A percentile compares a stretch with the other conserved stretches of the same genome.
These are phyloP conservation scores for Poicephalus gulielmi DNA, from an alignment of 2,113 vertebrate genomes.

Conservation along the genomic window DNA sequence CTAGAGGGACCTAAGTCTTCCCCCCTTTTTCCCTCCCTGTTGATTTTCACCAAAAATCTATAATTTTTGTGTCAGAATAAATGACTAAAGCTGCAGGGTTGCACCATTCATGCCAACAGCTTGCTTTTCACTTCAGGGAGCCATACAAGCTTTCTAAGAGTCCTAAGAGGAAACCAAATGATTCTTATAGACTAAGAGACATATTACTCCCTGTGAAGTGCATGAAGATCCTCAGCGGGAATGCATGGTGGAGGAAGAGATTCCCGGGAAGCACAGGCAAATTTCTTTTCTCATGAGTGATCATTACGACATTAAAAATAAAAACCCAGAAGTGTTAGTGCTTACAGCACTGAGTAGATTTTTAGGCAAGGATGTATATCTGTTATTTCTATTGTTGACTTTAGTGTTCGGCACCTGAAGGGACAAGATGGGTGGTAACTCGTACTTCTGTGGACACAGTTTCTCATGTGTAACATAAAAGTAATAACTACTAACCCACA, in stretches of 20 bases:
- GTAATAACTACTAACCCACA: not conserved
- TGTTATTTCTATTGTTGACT: not conserved
- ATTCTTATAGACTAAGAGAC: not conserved
- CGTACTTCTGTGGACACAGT: not conserved
- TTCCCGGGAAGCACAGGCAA: not conserved
- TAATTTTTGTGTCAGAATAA: not conserved
- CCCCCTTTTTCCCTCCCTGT: not conserved
- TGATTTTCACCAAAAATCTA: not conserved
- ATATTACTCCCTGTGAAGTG: not conserved
- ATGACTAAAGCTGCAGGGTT: not conserved
- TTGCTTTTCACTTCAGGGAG: not conserved
- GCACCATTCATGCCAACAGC: not conserved
- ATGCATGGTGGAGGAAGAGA: not conserved
- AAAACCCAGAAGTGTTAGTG: not conserved
- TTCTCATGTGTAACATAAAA: not conserved
- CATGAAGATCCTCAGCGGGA: not conserved
- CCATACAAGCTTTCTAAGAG: not conserved
- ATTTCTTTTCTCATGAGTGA: not conserved
- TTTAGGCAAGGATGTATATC: not conserved
- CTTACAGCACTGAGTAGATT: not conserved
- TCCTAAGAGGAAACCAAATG: not conserved
- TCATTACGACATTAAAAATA: not conserved
- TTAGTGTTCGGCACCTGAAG: not conserved
- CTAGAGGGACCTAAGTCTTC: rapidly evolving
- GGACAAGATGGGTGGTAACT: not conserved